phyloP scores from a whole-genome alignment of 2,888 invertebrate genomes.

The Pardosa pseudoannulata region DNA sequence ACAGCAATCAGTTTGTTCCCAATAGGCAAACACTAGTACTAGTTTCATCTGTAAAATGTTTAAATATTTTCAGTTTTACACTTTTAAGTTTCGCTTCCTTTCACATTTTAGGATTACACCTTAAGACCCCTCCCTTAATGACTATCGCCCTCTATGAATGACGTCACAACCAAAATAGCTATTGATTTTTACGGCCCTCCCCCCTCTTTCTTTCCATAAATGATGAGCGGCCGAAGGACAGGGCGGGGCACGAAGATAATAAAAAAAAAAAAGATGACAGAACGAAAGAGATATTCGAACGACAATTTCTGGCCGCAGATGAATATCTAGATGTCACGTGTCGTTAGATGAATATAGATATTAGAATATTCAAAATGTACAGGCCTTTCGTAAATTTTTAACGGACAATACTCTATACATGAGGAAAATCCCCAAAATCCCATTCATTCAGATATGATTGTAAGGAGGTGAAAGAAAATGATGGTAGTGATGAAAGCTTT shows the following conservation, averaged over 20 bases:
- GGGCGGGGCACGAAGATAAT: not conserved
- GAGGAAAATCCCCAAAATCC: too few species aligned
- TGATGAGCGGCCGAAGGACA: slow-evolving; percentile 35
- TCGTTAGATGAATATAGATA: not conserved
- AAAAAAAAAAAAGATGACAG: not conserved
- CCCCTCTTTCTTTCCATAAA: slow-evolving; percentile 37
- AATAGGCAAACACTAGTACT: too few species aligned
- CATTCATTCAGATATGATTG: too few species aligned
- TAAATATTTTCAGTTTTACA: too few species aligned
- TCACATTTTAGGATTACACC: too few species aligned
- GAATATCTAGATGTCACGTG: slow-evolving; percentile 4
- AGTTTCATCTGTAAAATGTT: too few species aligned
- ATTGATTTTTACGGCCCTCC: slow-evolving; percentile 32
- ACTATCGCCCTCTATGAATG: slow-evolving; percentile 21
- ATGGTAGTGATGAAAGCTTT: too few species aligned
- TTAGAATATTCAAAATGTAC: not conserved
- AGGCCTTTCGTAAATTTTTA: not conserved
- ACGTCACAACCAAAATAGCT: slow-evolving; percentile 34
- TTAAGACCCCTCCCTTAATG: slow-evolving; percentile 49
- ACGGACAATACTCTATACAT: not conserved
- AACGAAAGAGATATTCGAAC: too few species aligned
- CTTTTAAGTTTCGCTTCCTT: too few species aligned
- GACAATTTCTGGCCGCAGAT: not conserved
- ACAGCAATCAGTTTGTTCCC: too few species aligned
- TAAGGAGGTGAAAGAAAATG: too few species aligned